Evolutionary conservation across 1,140 invertebrate species (phyloP).

Genomic region (Varroa destructor): DNA sequence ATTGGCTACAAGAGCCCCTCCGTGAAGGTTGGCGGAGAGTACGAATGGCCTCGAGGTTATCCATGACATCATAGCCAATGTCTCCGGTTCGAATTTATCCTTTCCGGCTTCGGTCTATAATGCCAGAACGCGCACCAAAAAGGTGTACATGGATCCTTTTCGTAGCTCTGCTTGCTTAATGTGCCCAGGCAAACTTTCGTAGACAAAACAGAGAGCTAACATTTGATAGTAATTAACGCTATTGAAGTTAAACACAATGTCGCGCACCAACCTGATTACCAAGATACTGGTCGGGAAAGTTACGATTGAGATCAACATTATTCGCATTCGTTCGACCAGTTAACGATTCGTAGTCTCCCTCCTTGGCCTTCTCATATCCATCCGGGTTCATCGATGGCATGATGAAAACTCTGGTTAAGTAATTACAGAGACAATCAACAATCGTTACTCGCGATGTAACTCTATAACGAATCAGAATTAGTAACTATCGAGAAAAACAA

Average conservation of each 20-base stretch:
- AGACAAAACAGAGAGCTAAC: no score
- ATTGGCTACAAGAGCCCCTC: constrained; percentile 80
- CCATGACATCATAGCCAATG: constrained; percentile 80
- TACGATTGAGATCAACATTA: constrained; percentile 77
- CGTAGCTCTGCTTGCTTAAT: no score
- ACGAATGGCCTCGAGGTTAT: constrained; percentile 72
- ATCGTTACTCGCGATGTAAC: no score
- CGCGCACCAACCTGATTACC: constrained; percentile 46
- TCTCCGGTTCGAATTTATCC: constrained; percentile 67
- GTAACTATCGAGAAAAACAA: no score
- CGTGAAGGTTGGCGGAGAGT: constrained; percentile 88
- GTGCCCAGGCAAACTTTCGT: no score
- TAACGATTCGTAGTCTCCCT: constrained; percentile 53
- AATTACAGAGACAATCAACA: no score
- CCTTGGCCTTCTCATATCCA: constrained; percentile 65
- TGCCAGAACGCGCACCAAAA: no score
- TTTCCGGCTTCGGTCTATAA: constrained; percentile 40
- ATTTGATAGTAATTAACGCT: no score
- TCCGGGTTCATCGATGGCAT: constrained; percentile 96
- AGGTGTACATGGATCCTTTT: no score
- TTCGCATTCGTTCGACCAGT: constrained; percentile 66
- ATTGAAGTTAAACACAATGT: no score
- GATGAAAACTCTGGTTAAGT: constrained; percentile 58
- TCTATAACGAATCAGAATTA: no score
- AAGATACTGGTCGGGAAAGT: constrained; percentile 84